These are phyloP conservation scores for Eucidaris tribuloides DNA, from an alignment of 35 echinoderm and acorn worm species.

Conservation along the genomic window DNA sequence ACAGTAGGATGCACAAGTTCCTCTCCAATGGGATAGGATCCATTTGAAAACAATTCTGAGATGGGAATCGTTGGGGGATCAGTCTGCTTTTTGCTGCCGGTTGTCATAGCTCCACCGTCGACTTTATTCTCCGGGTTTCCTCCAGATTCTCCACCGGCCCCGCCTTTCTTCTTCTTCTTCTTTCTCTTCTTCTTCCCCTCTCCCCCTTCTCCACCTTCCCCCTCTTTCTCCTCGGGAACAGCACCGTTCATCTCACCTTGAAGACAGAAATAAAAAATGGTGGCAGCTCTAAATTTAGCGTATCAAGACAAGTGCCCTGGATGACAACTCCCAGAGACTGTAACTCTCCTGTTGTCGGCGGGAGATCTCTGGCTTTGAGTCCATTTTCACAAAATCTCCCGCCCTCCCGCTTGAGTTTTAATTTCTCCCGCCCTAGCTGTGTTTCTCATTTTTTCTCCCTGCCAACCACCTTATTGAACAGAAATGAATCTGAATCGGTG, in stretches of 20 bases:
- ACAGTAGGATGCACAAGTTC: slow-evolving; percentile 75
- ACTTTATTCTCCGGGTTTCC: not conserved
- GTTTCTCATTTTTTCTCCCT: not conserved
- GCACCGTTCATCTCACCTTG: slow-evolving; percentile 23
- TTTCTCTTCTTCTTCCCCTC: slow-evolving; percentile 97
- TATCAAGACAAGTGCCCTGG: not conserved
- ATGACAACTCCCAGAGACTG: too few relatives aligned
- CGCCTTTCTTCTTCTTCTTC: slow-evolving; percentile 90
- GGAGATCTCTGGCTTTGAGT: not conserved
- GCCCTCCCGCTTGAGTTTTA: not conserved
- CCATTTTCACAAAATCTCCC: not conserved
- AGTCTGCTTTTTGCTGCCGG: slow-evolving; percentile 68
- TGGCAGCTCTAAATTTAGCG: not conserved
- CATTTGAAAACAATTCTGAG: slow-evolving; percentile 86
- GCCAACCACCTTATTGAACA: too few relatives aligned
- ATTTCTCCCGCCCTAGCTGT: not conserved
- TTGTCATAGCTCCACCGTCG: not conserved
- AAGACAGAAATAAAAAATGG: not conserved
- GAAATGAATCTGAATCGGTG: too few relatives aligned
- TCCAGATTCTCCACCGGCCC: slow-evolving; percentile 17
- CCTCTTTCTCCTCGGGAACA: slow-evolving; percentile 51
- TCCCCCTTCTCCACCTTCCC: slow-evolving; percentile 43
- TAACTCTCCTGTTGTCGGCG: not conserved
- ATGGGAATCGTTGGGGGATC: slow-evolving; percentile 94
- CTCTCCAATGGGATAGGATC: slow-evolving; percentile 79